These are phyloP conservation scores for Diarsia mendica DNA, from an alignment of 2,888 invertebrate species.

Conservation along the genomic window DNA sequence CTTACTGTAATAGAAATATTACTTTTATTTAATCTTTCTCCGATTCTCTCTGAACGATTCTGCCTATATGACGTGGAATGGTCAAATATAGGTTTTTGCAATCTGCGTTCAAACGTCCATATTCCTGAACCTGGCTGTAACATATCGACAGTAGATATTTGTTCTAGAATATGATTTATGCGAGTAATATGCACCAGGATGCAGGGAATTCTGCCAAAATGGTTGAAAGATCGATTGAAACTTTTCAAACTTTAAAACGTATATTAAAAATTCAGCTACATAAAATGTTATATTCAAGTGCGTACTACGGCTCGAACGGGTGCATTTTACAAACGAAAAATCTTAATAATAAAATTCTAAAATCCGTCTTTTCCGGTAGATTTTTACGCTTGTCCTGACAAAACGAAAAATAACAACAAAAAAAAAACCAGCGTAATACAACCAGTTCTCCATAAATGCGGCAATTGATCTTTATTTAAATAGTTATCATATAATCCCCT, in stretches of 20 bases:
- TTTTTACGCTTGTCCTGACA: not conserved
- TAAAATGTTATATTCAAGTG: not conserved
- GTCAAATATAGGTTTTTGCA: not conserved
- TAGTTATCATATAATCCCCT: not conserved
- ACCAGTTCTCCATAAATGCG: not conserved
- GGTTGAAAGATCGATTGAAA: conserved; percentile 31
- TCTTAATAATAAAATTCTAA: not conserved
- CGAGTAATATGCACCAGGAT: conserved; percentile 40
- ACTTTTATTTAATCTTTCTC: too few relatives aligned
- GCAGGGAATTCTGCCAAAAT: conserved; percentile 29
- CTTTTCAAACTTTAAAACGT: conserved; percentile 13
- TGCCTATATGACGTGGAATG: not conserved
- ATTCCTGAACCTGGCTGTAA: conserved; percentile 11
- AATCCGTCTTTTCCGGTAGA: not conserved
- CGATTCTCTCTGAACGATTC: not conserved
- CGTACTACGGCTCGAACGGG: not conserved
- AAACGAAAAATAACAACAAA: not conserved
- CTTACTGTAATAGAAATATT: not conserved
- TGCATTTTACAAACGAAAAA: not conserved
- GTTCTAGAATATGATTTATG: conserved; percentile 40
- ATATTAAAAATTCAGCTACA: not conserved
- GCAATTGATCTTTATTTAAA: not conserved
- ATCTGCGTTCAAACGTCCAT: not conserved
- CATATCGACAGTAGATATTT: conserved; percentile 23
- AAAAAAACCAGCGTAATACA: not conserved